A percentile compares a stretch with the other conserved stretches of the same genome.
phyloP scores from a whole-genome alignment of 2,113 vertebrate genomes.

The Salvelinus namaycush region DNA sequence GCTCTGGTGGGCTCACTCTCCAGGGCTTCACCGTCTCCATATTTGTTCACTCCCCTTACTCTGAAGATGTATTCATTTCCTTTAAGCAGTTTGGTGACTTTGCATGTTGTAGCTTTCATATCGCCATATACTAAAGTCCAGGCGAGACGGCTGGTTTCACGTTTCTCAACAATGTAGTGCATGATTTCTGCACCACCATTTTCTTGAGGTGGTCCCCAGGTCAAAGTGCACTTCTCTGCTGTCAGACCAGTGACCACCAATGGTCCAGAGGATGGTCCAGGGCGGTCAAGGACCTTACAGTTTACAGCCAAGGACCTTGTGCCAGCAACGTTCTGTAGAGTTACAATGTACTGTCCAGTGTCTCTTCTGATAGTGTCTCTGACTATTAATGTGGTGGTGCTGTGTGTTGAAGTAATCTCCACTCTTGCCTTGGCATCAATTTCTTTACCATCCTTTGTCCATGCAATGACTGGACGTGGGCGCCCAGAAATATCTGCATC shows the following conservation, averaged over 20 bases:
- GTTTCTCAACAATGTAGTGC: conserved; percentile 95
- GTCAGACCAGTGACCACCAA: conserved; percentile 87
- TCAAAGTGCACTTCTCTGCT: conserved; percentile 91
- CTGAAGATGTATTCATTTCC: conserved; percentile 98
- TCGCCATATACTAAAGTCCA: conserved; percentile 94
- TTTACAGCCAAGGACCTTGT: conserved; percentile 88
- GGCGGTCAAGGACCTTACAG: conserved; percentile 95
- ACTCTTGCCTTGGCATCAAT: conserved; percentile 91
- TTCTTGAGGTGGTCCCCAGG: conserved; percentile 94
- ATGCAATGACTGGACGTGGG: conserved; percentile 90
- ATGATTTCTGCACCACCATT: conserved; percentile 94
- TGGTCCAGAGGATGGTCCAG: conserved; percentile 92
- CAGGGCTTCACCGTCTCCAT: conserved; percentile 88
- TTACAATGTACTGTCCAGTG: conserved; percentile 92
- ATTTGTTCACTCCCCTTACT: conserved; percentile 94
- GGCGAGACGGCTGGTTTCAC: conserved; percentile 93
- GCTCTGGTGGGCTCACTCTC: conserved; percentile 90
- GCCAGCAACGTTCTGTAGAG: conserved; percentile 93
- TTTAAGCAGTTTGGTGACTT: conserved; percentile 93
- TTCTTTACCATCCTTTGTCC: conserved; percentile 94
- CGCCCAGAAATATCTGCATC: conserved; percentile 92
- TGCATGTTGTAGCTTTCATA: conserved; percentile 91
- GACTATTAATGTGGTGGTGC: conserved; percentile 80
- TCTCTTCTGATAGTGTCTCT: conserved; percentile 91
- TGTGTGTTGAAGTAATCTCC: conserved; percentile 90